Conservation (phyloP, 2,113 vertebrate genomes). For the Pelecanus crispus region DNA sequence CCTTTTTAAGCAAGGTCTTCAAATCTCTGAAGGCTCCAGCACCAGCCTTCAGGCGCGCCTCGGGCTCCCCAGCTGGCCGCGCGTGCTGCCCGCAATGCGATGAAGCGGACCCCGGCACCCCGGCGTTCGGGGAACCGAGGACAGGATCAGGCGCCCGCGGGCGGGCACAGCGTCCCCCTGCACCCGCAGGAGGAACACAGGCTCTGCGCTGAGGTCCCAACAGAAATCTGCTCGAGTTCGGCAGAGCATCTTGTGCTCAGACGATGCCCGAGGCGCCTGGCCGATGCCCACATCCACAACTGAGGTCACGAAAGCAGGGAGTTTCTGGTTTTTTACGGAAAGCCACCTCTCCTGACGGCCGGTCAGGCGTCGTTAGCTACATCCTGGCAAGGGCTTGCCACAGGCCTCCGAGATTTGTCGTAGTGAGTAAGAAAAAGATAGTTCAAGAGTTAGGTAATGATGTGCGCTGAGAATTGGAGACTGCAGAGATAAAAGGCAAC, state of each 20-base stretch:
- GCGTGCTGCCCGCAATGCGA: accelerated
- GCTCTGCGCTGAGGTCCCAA: background rate
- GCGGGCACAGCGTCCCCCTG: accelerated
- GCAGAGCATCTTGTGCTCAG: background rate
- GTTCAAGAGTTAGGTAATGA: constrained; percentile 55
- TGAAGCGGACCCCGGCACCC: accelerated
- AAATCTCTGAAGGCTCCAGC: too few relatives aligned
- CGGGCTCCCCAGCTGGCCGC: background rate
- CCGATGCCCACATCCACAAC: background rate
- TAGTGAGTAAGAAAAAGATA: background rate
- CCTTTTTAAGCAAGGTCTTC: background rate
- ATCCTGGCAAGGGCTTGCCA: constrained; percentile 22
- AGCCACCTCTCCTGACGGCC: background rate
- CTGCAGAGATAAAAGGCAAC: constrained; percentile 63
- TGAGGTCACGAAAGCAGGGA: background rate
- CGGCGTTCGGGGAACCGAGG: accelerated
- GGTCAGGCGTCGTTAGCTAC: background rate
- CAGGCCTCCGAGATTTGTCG: constrained; percentile 4
- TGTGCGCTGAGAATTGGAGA: constrained; percentile 31
- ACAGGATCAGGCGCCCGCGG: accelerated
- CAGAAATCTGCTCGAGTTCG: background rate
- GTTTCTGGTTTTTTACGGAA: background rate
- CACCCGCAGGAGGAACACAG: accelerated
- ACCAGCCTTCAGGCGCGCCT: background rate
- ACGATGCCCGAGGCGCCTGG: accelerated